Base-by-base conservation (phyloP, 2,113 vertebrate species). In the cat (Felis catus) region DNA sequence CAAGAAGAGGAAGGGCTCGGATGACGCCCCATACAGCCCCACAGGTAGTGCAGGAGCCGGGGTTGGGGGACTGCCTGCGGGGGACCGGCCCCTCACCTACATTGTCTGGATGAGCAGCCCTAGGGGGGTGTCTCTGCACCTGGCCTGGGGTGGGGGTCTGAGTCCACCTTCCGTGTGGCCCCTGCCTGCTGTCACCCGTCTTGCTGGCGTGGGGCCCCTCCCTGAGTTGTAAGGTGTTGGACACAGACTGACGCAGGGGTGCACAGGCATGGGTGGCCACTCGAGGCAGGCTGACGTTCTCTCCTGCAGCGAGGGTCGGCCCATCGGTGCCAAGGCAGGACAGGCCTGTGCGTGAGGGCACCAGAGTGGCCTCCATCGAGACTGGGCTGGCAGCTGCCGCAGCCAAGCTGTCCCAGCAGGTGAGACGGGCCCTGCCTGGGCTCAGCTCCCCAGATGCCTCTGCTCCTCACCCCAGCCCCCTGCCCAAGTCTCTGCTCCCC, bases 1-100 rank as follows among this genome's bases (percentile, higher is more conserved):
- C n/a, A 99, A 99, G 99, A 99, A 99, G 97, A 99, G 99, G 98
- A 99, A 99, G 99, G 99, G 99, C 97, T 99, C 99, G 0, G 99
- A 99, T 5, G 99, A 99, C 89, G 99, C 99, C 88, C 99, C 99
- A 1, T 99, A 99, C 98, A 99, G 99, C 97, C 99, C 99, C 0
- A 99, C 99, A 81, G 99, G 99, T 99, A 98, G 98, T 74, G 84
- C 48, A 7, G 3, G 39, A 51, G 1, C 91, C 63, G 87, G 33
- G 66, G 63, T 8, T 51, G 66, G 58, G 10, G n/a, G 7, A 14
- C 48, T 61, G 55, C 8, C 13, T 7, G 16, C 1, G 2, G 88
- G 81, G 31, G 41, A 1, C 31, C 0, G 2, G 48, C 9, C 23
- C 33, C 33, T 8, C 14, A 0, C 88, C 21, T 18, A 1, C 15